Evolutionary conservation across 2,888 invertebrate genomes (phyloP).

Genomic region (Brachypalpus laphriformis): DNA sequence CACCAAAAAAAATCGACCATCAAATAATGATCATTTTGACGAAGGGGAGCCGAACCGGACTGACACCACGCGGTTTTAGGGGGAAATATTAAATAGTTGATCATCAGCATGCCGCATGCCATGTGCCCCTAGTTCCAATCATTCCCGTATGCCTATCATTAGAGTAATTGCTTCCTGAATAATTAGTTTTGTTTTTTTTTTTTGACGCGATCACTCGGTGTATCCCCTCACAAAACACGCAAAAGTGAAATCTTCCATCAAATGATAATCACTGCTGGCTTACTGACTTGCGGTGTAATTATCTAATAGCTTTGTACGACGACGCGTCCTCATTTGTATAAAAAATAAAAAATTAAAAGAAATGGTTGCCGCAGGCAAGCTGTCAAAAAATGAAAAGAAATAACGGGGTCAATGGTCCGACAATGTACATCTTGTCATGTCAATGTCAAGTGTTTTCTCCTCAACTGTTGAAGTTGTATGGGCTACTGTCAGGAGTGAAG

Average conservation of each 20-base stretch:
- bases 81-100: constrained; percentile 48
- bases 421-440: constrained; percentile 58
- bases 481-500: constrained; percentile 32
- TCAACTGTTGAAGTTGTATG: constrained; percentile 30
- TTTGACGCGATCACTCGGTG: constrained; percentile 43
- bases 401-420: constrained; percentile 55
- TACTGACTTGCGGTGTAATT: constrained; percentile 45
- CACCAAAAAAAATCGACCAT: constrained; percentile 11
- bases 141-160: constrained; percentile 44
- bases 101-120: constrained; percentile 59
- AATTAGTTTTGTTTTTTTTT: constrained; percentile 58
- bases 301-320: constrained; percentile 49
- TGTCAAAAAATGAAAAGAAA: constrained; percentile 23
- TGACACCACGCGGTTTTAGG: neutral
- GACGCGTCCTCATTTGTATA: constrained; percentile 22
- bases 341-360: constrained; percentile 1
- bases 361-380: constrained; percentile 40
- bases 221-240: constrained; percentile 36
- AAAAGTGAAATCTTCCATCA: constrained; percentile 57
- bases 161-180: constrained; percentile 71
- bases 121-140: constrained; percentile 48
- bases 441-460: constrained; percentile 59
- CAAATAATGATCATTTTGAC: constrained; percentile 34
- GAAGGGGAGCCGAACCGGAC: constrained; percentile 1
- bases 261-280: constrained; percentile 50